phyloP scores from a whole-genome alignment of 2,113 vertebrate species.

The Egretta garzetta region DNA sequence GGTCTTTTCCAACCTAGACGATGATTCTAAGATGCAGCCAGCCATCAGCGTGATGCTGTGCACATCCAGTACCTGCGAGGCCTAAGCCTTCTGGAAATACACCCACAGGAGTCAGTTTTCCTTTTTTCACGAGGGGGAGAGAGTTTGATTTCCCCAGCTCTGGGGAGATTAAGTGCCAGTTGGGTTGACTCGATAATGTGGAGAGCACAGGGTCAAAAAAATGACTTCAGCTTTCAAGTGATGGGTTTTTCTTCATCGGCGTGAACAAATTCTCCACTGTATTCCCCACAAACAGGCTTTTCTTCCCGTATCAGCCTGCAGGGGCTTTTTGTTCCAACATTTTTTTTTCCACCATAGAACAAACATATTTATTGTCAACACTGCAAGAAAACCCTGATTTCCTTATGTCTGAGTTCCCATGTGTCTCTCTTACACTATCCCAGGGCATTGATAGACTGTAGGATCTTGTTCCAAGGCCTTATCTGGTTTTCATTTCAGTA shows the following conservation, averaged over 20 bases:
- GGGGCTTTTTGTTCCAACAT: background rate
- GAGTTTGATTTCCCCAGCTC: background rate
- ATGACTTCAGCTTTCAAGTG: background rate
- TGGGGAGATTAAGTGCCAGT: background rate
- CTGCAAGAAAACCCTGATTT: background rate
- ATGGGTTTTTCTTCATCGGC: background rate
- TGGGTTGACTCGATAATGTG: background rate
- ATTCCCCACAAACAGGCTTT: conserved; percentile 13
- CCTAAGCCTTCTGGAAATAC: background rate
- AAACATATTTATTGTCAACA: conserved; percentile 40
- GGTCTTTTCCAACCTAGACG: too few relatives aligned
- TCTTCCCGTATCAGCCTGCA: background rate
- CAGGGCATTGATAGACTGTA: background rate
- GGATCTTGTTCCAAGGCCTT: conserved; percentile 48
- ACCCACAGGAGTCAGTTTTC: background rate
- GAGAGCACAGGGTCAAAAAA: background rate
- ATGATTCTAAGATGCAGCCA: background rate
- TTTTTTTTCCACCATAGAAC: background rate
- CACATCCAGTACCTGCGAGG: background rate
- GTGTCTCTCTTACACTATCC: conserved; percentile 37
- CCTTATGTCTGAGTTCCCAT: conserved; percentile 51
- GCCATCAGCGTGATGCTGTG: background rate
- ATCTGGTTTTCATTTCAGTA: conserved; percentile 48
- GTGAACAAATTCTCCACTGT: conserved; percentile 38
- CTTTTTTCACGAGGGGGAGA: background rate